A percentile compares a stretch with the other conserved stretches of the same genome.
Evolutionary conservation across 2,888 invertebrate species (phyloP).

Genomic region (Odontothrips loti): DNA sequence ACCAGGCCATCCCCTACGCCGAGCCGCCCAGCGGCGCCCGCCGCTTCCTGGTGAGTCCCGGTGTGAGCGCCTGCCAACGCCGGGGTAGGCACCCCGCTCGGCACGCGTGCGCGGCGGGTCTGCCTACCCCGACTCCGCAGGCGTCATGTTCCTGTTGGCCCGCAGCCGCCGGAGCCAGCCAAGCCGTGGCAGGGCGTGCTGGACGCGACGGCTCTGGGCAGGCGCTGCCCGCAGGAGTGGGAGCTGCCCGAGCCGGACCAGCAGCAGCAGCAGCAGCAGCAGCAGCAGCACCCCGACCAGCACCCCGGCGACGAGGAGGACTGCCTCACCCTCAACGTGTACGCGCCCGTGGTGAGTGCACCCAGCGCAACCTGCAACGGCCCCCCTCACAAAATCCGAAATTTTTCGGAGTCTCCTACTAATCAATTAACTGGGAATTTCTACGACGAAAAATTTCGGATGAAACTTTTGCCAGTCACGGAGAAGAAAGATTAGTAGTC

Average conservation of each 20-base stretch:
- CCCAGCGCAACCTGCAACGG: background rate
- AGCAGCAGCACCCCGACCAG: conserved; percentile 34
- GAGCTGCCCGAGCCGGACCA: background rate
- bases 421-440: too few relatives aligned
- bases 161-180: conserved; percentile 39
- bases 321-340: conserved; percentile 47
- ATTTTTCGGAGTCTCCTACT: too few relatives aligned
- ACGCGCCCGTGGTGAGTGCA: conserved; percentile 43
- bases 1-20: conserved; percentile 42
- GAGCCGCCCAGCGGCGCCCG: conserved; percentile 39
- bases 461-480: too few relatives aligned
- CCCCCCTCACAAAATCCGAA: too few relatives aligned
- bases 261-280: conserved; percentile 20
- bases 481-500: too few relatives aligned
- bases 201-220: conserved; percentile 39
- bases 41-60: conserved; percentile 40
- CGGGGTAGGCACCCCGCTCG: too few relatives aligned
- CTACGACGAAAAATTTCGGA: too few relatives aligned
- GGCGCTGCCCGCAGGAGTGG: conserved; percentile 39
- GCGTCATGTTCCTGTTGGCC: background rate
- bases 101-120: too few relatives aligned
- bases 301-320: conserved; percentile 42
- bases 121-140: background rate
- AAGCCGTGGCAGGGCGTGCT: conserved; percentile 39
- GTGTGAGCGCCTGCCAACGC: background rate